Percentiles rank a stretch among this genome's conserved stretches.
These are phyloP conservation scores for Thyatira batis DNA, from an alignment of 2,888 invertebrate genomes.

Conservation along the genomic window DNA sequence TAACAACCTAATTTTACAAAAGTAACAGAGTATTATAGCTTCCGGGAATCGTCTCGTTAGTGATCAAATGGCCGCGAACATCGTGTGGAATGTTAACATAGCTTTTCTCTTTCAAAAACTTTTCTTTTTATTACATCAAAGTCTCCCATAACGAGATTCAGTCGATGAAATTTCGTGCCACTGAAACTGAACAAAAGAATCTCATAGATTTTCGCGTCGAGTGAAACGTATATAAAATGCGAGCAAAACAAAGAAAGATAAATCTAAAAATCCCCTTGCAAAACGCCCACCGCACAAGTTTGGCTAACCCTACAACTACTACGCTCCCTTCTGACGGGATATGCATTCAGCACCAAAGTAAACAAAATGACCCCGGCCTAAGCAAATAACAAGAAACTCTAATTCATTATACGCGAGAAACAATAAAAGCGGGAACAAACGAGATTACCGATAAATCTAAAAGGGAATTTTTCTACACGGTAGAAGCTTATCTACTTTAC, in stretches of 20 bases:
- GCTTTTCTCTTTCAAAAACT: conserved; percentile 52
- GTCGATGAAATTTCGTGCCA: conserved; percentile 41
- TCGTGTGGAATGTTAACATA: conserved; percentile 64
- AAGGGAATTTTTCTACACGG: conserved; percentile 67
- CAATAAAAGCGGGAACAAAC: conserved; percentile 72
- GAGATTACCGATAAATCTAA: conserved; percentile 72
- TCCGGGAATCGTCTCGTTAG: conserved; percentile 71
- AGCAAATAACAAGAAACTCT: conserved; percentile 67
- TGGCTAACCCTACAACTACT: conserved; percentile 50
- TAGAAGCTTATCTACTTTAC: conserved; percentile 69
- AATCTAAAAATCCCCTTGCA: conserved; percentile 65
- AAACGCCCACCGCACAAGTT: conserved; percentile 69
- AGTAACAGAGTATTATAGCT: conserved; percentile 66
- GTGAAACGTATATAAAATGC: conserved; percentile 42
- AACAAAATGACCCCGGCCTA: conserved; percentile 69
- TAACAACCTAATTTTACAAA: conserved; percentile 60
- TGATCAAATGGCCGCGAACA: conserved; percentile 65
- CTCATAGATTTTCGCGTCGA: conserved; percentile 28
- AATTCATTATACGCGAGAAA: conserved; percentile 70
- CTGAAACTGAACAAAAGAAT: conserved; percentile 39
- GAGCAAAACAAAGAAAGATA: conserved; percentile 56
- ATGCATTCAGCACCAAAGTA: conserved; percentile 62
- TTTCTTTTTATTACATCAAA: conserved; percentile 66
- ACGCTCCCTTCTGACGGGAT: conserved; percentile 52
- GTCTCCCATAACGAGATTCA: conserved; percentile 55